Percentiles rank a stretch among this genome's conserved stretches.
Conservation (phyloP, 2,797 vertebrate genomes). For the Malacoraja senta region DNA sequence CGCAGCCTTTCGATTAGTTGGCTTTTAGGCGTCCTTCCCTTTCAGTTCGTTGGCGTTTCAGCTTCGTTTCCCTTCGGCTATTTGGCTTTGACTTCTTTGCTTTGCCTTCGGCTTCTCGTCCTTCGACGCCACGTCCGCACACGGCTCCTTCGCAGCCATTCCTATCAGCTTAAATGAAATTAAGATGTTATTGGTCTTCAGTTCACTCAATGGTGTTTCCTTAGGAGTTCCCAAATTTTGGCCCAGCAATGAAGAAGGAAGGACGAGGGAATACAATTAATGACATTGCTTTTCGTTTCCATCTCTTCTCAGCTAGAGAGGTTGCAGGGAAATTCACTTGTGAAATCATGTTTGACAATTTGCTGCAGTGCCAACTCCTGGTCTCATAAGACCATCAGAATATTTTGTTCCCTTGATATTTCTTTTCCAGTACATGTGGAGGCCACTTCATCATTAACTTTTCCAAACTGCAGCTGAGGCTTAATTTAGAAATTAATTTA, state of each 20-base stretch:
- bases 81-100: too few species aligned
- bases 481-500: conserved; percentile 23
- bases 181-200: too few species aligned
- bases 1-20: too few species aligned
- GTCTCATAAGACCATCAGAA: not conserved
- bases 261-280: not conserved
- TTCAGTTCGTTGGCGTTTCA: too few species aligned
- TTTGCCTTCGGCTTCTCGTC: too few species aligned
- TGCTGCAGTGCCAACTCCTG: not conserved
- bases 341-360: not conserved
- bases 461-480: not conserved
- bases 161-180: too few species aligned
- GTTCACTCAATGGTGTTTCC: not conserved
- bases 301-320: not conserved
- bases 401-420: not conserved
- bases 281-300: not conserved
- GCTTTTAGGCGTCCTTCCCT: too few species aligned
- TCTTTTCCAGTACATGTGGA: not conserved
- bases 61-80: too few species aligned
- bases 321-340: not conserved
- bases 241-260: not conserved
- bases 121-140: too few species aligned
- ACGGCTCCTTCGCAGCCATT: too few species aligned
- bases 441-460: not conserved
- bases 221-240: not conserved